These are phyloP conservation scores for Actenoides lindsayi DNA, from an alignment of 2,113 vertebrate species.

Conservation along the genomic window DNA sequence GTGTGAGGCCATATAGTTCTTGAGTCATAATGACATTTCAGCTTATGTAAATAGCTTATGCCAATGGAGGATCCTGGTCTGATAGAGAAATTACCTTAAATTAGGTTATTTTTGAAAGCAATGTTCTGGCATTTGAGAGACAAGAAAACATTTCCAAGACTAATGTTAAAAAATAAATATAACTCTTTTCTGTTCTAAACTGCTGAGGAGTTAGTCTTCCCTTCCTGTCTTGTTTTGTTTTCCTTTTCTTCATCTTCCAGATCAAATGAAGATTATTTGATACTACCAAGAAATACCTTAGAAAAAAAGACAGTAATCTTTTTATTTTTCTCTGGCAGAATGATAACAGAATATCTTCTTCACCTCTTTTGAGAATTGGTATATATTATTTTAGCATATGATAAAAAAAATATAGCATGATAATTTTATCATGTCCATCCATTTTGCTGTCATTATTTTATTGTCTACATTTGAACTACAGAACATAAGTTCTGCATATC, in stretches of 20 bases:
- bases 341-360: background rate
- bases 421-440: background rate
- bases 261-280: background rate
- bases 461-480: background rate
- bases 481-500: background rate
- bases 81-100: constrained; percentile 20
- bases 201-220: background rate
- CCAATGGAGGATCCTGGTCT: background rate
- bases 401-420: background rate
- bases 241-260: background rate
- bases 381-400: background rate
- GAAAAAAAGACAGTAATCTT: background rate
- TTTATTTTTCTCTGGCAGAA: background rate
- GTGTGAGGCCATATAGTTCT: background rate
- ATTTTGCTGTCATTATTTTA: background rate
- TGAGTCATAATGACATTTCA: constrained; percentile 18
- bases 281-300: background rate
- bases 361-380: background rate
- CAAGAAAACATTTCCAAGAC: constrained; percentile 14
- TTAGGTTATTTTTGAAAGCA: background rate
- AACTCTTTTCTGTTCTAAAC: background rate
- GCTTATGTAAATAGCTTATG: background rate
- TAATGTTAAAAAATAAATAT: background rate
- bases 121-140: background rate
- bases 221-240: background rate